phyloP scores from a whole-genome alignment of 2,888 invertebrate genomes.

The Polydrusus tereticollis region DNA sequence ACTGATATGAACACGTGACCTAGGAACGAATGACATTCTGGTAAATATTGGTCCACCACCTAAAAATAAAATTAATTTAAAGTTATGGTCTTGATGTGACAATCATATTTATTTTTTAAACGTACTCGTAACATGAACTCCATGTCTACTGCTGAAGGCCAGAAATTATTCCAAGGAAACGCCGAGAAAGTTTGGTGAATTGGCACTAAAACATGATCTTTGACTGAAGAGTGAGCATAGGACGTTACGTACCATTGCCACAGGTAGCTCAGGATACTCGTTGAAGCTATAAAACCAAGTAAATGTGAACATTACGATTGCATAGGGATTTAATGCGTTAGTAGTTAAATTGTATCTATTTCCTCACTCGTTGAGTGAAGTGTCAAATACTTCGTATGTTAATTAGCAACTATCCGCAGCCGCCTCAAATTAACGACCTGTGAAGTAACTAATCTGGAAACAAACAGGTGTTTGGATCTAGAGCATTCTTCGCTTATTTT shows the following conservation, averaged over 20 bases:
- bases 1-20: constrained; percentile 78
- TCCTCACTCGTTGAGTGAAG: too few relatives aligned
- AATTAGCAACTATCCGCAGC: too few relatives aligned
- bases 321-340: too few relatives aligned
- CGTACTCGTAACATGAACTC: constrained; percentile 77
- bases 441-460: too few relatives aligned
- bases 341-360: neutral
- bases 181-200: constrained; percentile 76
- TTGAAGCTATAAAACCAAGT: constrained; percentile 63
- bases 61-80: constrained; percentile 51
- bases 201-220: constrained; percentile 75
- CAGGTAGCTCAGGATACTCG: constrained; percentile 72
- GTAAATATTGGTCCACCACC: constrained; percentile 76
- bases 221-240: constrained; percentile 74
- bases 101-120: constrained; percentile 5
- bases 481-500: too few relatives aligned
- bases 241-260: constrained; percentile 81
- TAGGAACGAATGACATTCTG: constrained; percentile 79
- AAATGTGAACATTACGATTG: too few relatives aligned
- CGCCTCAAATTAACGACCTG: too few relatives aligned
- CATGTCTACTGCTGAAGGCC: constrained; percentile 76
- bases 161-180: constrained; percentile 80
- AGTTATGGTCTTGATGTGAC: too few relatives aligned
- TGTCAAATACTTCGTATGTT: too few relatives aligned
- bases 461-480: too few relatives aligned